Base-by-base conservation (phyloP, 1,140 invertebrate species). In the Potamilus streckersoni region DNA sequence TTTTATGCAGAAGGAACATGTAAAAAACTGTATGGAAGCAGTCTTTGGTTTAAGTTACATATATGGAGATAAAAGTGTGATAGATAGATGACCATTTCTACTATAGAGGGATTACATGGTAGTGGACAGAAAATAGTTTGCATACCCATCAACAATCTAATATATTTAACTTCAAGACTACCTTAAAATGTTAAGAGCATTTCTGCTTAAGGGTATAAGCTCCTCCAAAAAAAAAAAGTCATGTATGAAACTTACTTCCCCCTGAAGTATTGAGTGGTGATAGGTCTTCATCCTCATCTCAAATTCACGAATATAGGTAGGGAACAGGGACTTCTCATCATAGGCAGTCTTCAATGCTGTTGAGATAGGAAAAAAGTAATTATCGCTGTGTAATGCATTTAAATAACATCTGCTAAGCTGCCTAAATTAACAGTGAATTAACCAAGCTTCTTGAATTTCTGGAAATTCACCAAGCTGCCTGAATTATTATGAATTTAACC, bases 301-400 rank as follows among this genome's bases (percentile, higher is more conserved):
- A 82, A 83, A 90, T 38, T 90, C 89, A 31, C 90, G 72, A n/a
- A 90, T 85, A 76, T 89, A 89, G 65, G 85, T 84, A 11, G 89
- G 88, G 77, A 90, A 90, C 56, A 90, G 78, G 23, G 87, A 84
- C 73, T 88, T 89, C 80, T 90, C 89, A 78, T 90, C 89, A 76
- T 89, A 89, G 2, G 88, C 85, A 57, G 86, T 84, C 66, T 84
- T 86, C 60, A 90, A 69, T 27, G 85, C 89, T 90, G 79, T 49
- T 8, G 11, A 8, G 38, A 49, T 49, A 49, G 6, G 38, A 49
- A 8, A 49, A 49, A 49, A 6, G 6, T 49, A 8, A 49, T 49
- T 49, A 49, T 49, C 38, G 38, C 6, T 6, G 38, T 49, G 80
- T 83, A 66, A 69, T 49, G 19, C 59, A 69, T 65, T 65, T 58